These are phyloP conservation scores for Oreochromis spilurus DNA, from an alignment of 2,113 vertebrate species.

Conservation along the genomic window DNA sequence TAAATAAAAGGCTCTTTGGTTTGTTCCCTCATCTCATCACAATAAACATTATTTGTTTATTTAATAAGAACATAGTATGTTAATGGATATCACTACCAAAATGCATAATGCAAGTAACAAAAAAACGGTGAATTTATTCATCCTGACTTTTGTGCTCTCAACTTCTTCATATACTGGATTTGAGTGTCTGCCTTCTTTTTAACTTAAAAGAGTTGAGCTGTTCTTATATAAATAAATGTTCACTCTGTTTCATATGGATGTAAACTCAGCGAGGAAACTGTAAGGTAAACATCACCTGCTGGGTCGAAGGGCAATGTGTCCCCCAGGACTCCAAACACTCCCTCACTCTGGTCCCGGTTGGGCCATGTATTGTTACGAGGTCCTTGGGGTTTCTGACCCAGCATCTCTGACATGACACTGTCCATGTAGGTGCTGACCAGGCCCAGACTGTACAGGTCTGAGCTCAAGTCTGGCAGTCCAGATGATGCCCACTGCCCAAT, in stretches of 20 bases:
- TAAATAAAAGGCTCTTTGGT: neutral
- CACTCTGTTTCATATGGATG: neutral
- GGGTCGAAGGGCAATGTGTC: slow-evolving; percentile 95
- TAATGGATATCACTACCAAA: neutral
- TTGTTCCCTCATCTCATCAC: neutral
- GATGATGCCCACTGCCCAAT: slow-evolving; percentile 87
- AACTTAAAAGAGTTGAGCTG: neutral
- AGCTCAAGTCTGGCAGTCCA: slow-evolving; percentile 87
- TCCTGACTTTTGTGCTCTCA: neutral
- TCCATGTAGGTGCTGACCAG: slow-evolving; percentile 98
- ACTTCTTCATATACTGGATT: neutral
- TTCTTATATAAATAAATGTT: neutral
- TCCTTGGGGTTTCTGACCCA: slow-evolving; percentile 94
- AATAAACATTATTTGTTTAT: neutral
- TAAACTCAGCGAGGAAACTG: neutral
- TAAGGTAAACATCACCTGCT: slow-evolving; percentile 77
- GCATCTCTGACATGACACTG: slow-evolving; percentile 93
- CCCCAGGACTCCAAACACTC: slow-evolving; percentile 89
- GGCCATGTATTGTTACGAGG: slow-evolving; percentile 99
- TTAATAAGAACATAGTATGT: neutral
- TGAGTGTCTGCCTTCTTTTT: neutral
- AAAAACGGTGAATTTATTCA: neutral
- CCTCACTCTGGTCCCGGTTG: slow-evolving; percentile 94
- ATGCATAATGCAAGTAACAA: neutral
- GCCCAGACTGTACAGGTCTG: slow-evolving; percentile 94